A percentile compares a stretch with the other conserved stretches of the same genome.
Evolutionary conservation across 2,113 vertebrate species (phyloP).

Genomic region (Callospermophilus lateralis): DNA sequence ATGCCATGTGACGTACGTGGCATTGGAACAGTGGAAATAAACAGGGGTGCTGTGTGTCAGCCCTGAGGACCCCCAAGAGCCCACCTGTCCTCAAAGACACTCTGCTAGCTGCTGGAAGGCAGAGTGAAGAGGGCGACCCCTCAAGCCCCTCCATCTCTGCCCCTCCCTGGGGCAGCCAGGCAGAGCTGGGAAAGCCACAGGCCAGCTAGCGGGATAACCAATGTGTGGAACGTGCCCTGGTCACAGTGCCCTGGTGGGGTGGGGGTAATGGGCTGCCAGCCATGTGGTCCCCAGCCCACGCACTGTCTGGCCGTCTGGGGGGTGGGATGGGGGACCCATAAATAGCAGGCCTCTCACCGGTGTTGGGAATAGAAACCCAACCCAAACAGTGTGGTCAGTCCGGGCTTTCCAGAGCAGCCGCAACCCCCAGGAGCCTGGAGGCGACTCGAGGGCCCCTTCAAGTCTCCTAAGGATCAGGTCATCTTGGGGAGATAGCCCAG

Average conservation of each 20-base stretch:
- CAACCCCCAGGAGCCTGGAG: slow-evolving; percentile 53
- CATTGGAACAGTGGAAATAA: neutral
- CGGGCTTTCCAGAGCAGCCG: slow-evolving; percentile 78
- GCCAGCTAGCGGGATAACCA: neutral
- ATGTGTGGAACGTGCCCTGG: slow-evolving; percentile 72
- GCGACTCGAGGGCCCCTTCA: slow-evolving; percentile 5
- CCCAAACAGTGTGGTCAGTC: slow-evolving; percentile 80
- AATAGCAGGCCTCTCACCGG: slow-evolving; percentile 79
- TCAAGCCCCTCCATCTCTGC: neutral
- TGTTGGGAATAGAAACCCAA: slow-evolving; percentile 83
- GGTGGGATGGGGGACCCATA: slow-evolving; percentile 77
- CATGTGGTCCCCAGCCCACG: slow-evolving; percentile 77
- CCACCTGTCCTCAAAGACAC: neutral
- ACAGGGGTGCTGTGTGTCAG: neutral
- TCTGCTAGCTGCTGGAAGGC: neutral
- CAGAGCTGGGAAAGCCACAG: neutral
- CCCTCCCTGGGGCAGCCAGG: neutral
- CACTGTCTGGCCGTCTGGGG: slow-evolving; percentile 78
- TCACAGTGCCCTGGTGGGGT: slow-evolving; percentile 3
- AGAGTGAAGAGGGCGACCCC: neutral
- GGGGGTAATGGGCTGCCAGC: slow-evolving; percentile 66
- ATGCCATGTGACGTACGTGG: neutral
- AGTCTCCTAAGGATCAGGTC: slow-evolving; percentile 12
- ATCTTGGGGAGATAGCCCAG: slow-evolving; percentile 35
- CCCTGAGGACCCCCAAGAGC: neutral